Evolutionary conservation across 2,113 vertebrate species (phyloP), one percentile per base, ranked within the genome.

Genomic region (Calypte anna): DNA sequence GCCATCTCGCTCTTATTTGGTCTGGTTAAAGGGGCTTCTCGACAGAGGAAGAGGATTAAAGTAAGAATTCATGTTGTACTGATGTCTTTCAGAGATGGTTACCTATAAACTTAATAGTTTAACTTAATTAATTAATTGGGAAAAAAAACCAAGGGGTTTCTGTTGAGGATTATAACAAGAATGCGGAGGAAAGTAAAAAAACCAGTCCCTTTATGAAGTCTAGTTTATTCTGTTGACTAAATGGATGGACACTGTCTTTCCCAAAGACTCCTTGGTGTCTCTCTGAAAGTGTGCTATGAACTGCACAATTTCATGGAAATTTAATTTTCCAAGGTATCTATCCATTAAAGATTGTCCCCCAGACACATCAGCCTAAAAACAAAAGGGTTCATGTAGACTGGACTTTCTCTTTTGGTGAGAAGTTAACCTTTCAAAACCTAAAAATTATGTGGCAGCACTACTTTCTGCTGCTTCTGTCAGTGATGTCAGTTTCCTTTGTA

Each of bases 1-100:
- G 91, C 61, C 91, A 90, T 40, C 64, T 69, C 93, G 94, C 74
- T 82, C 95, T 91, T 90, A 74, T 95, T 91, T 95, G 90, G 58
- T 93, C 79, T 25, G 28, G 77, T 82, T 88, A 89, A 97, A 93
- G 81, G 88, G 43, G 62, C 58, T 70, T 93, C 54, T 83, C 54
- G 54, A 53, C 78, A 61, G 78, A 81, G 38, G 57, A 38, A 62
- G 31, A 69, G 18, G 38, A 76, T 86, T 82, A 74, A 90, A 91
- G 51, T 51, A 82, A 88, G 55, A 94, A 87, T 88, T 88, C 69
- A 10, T 62, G 67, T 94, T 85, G 94, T 84, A 79, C 31, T 73
- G 53, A 25, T 79, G 57, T 57, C 83, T 92, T 1, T 38, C 79
- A 81, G 80, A 91, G 80, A 21, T 69, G 28, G 33, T 46, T 89